A percentile compares a stretch with the other conserved stretches of the same genome.
Conservation (phyloP, 2,888 invertebrate species). For the Mythimna pallens region DNA sequence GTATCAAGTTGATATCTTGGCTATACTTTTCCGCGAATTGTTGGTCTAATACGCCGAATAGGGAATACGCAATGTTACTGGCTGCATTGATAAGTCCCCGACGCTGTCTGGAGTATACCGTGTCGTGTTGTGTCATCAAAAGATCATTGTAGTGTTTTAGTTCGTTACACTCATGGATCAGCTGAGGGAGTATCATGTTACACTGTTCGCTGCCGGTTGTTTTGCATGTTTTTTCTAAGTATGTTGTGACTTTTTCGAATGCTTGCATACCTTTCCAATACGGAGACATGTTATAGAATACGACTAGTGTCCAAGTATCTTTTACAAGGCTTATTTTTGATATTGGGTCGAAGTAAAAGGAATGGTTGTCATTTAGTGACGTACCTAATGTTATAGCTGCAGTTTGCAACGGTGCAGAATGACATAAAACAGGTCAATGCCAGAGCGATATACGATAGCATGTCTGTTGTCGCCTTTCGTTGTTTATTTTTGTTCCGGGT, state of each 20-base stretch:
- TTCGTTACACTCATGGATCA: too few relatives aligned
- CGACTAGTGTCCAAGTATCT: constrained; percentile 21
- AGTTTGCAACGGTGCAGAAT: not conserved
- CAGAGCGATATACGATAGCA: too few relatives aligned
- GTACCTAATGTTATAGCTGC: not conserved
- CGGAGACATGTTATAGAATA: constrained; percentile 20
- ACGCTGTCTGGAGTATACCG: too few relatives aligned
- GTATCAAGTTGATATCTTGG: too few relatives aligned
- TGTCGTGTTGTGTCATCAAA: too few relatives aligned
- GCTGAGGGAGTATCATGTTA: constrained; percentile 1
- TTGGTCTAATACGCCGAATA: too few relatives aligned
- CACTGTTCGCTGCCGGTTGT: not conserved
- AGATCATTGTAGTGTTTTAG: too few relatives aligned
- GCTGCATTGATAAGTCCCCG: too few relatives aligned
- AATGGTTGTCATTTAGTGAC: not conserved
- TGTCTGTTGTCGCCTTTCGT: too few relatives aligned
- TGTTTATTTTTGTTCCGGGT: too few relatives aligned
- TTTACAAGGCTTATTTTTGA: constrained; percentile 1
- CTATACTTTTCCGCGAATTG: too few relatives aligned
- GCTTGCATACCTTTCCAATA: constrained; percentile 25
- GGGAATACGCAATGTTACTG: too few relatives aligned
- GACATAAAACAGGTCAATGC: not conserved
- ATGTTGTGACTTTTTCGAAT: constrained; percentile 5
- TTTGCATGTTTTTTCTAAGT: constrained; percentile 4
- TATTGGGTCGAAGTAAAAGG: constrained; percentile 22